phyloP scores from a whole-genome alignment of 2,113 vertebrate genomes.

The Amphilophus citrinellus region DNA sequence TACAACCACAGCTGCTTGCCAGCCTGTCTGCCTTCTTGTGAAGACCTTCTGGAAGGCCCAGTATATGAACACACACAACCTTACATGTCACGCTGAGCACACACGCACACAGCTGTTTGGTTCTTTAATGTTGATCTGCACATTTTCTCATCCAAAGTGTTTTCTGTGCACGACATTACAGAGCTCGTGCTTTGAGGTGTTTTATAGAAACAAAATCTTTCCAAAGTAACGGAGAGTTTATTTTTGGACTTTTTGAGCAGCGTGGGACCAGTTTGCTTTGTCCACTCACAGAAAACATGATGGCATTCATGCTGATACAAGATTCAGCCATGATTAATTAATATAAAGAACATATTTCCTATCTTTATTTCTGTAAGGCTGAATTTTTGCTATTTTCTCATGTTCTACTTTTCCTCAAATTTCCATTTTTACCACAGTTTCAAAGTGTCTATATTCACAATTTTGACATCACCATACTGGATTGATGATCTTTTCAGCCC shows the following conservation, averaged over 20 bases:
- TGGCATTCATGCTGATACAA: not conserved
- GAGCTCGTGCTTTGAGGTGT: not conserved
- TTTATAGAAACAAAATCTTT: constrained; percentile 1
- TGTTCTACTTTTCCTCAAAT: not conserved
- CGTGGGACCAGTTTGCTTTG: rapidly evolving
- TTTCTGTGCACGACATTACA: not conserved
- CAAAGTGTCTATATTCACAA: no score
- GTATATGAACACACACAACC: constrained; percentile 18
- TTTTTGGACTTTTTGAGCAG: not conserved
- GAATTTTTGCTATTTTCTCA: not conserved
- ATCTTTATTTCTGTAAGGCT: not conserved
- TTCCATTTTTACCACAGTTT: not conserved
- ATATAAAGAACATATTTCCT: not conserved
- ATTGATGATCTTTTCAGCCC: constrained; percentile 2
- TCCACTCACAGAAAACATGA: not conserved
- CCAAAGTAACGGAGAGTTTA: not conserved
- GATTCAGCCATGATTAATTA: not conserved
- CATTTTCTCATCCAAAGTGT: constrained; percentile 5
- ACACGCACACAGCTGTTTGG: constrained; percentile 29
- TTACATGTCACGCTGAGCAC: not conserved
- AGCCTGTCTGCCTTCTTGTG: constrained; percentile 73
- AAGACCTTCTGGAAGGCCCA: constrained; percentile 65
- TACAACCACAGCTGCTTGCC: constrained; percentile 77
- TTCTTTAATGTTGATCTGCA: constrained; percentile 31
- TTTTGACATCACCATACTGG: not conserved